Evolutionary conservation across 2,797 vertebrate species (phyloP).

Genomic region (Hippoglossus hippoglossus): DNA sequence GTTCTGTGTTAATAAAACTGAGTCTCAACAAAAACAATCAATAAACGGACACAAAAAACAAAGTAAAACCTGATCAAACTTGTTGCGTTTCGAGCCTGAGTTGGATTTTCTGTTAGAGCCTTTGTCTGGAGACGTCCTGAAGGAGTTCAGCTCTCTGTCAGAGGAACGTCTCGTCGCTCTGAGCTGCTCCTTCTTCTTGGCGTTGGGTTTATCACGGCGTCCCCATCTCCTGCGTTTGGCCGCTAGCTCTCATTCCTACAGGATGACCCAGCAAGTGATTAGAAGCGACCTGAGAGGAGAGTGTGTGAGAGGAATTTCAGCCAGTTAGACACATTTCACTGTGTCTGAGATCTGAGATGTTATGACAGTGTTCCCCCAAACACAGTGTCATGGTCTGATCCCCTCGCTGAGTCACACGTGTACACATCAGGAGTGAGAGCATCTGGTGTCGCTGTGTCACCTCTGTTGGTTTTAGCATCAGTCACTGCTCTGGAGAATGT

Average conservation of each 20-base stretch:
- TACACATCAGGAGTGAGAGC: conserved; percentile 29
- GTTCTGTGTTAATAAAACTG: no score
- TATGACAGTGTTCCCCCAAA: conserved; percentile 66
- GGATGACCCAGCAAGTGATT: background rate
- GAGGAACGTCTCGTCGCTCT: no score
- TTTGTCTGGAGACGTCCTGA: no score
- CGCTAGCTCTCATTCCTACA: conserved; percentile 31
- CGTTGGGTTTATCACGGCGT: conserved; percentile 31
- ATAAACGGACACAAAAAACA: no score
- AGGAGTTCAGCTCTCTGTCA: no score
- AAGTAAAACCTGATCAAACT: no score
- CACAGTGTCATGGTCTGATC: conserved; percentile 31
- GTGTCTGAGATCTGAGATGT: conserved; percentile 66
- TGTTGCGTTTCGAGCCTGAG: no score
- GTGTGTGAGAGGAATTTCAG: conserved; percentile 21
- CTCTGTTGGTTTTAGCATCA: background rate
- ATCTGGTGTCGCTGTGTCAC: conserved; percentile 25
- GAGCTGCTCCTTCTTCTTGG: conserved; percentile 13
- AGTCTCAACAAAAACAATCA: no score
- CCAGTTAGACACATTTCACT: conserved; percentile 12
- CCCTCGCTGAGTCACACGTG: background rate
- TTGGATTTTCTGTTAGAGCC: no score
- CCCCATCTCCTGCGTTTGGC: background rate
- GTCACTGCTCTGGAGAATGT: background rate
- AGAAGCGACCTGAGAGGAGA: conserved; percentile 31